Conservation (phyloP, 2,113 vertebrate species). For the Atractosteus spatula region DNA sequence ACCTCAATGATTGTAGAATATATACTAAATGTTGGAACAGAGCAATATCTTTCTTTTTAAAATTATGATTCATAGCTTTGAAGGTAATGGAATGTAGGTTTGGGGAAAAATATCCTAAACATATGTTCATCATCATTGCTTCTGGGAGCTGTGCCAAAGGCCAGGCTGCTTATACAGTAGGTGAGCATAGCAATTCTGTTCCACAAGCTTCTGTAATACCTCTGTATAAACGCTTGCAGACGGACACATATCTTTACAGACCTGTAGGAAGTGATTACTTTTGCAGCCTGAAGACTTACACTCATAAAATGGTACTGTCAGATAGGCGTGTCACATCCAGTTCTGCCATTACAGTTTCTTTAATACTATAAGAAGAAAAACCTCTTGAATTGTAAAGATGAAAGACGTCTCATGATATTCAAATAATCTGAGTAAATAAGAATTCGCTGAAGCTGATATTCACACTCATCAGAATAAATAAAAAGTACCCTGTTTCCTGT, state of each 20-base stretch:
- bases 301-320: no score
- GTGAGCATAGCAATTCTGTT: not conserved
- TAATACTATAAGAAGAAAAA: no score
- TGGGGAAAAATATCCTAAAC: conserved; percentile 50
- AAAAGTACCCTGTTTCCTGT: no score
- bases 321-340: no score
- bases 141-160: conserved; percentile 45
- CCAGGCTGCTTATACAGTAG: conserved; percentile 13
- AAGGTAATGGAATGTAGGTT: conserved; percentile 30
- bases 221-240: not conserved
- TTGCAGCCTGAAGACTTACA: not conserved
- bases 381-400: no score
- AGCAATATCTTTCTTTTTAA: conserved; percentile 1
- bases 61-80: conserved; percentile 15
- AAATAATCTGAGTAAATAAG: no score
- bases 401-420: no score
- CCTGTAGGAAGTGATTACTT: conserved; percentile 2
- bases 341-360: no score
- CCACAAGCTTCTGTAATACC: not conserved
- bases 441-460: no score
- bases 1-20: not conserved
- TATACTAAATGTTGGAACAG: conserved; percentile 8
- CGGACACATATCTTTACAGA: not conserved
- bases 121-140: conserved; percentile 60
- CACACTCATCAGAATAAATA: no score